phyloP scores from a whole-genome alignment of 37 sponge, comb jelly and placozoan species.

The Ianthella basta region DNA sequence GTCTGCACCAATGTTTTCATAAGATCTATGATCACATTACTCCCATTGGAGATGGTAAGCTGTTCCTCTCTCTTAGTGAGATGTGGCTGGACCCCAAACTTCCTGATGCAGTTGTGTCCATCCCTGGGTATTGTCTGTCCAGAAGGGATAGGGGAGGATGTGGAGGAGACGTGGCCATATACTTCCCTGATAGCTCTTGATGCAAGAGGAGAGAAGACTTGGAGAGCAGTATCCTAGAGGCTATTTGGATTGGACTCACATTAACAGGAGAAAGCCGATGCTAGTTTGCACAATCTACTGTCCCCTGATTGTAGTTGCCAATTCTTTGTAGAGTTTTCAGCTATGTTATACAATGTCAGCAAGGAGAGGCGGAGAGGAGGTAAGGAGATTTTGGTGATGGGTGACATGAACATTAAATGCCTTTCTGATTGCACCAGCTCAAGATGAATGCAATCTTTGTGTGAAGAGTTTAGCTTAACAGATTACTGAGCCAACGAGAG shows the following conservation, averaged over 20 bases:
- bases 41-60: neutral
- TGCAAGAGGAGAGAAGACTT: slow-evolving; percentile 2
- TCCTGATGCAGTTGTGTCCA: neutral
- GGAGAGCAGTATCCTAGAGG: slow-evolving; percentile 1
- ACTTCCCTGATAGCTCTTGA: neutral
- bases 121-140: neutral
- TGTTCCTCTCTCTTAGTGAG: slow-evolving; percentile 15
- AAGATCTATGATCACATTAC: neutral
- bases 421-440: slow-evolving; percentile 6
- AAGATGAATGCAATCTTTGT: neutral
- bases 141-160: slow-evolving; percentile 8
- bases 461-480: neutral
- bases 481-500: slow-evolving; percentile 9
- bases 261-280: neutral
- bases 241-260: neutral
- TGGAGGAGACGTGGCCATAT: slow-evolving; percentile 2
- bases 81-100: slow-evolving; percentile 31
- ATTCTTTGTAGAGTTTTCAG: slow-evolving; percentile 3
- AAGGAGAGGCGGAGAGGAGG: too few species aligned
- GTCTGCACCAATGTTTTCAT: neutral
- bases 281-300: slow-evolving; percentile 8
- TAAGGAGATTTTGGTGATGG: slow-evolving; percentile 8
- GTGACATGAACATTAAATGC: slow-evolving; percentile 2
- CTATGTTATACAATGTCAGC: neutral
- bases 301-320: neutral